Conservation (phyloP, 2,888 invertebrate genomes). For the Kryphioiulus occultus region DNA sequence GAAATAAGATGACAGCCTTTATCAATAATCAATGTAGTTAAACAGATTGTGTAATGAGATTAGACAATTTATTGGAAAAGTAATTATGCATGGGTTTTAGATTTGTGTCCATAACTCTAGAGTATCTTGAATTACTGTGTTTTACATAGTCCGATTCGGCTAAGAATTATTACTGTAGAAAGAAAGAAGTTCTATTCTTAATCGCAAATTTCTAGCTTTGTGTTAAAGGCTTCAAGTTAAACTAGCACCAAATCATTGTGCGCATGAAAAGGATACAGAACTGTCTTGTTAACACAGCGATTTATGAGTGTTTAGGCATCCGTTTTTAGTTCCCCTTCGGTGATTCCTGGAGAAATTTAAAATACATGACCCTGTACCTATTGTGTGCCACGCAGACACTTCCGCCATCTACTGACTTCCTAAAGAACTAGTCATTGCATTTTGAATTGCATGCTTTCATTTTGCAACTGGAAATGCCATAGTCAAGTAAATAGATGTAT, state of each 20-base stretch:
- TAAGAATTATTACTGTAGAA: background rate
- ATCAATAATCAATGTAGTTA: too few relatives aligned
- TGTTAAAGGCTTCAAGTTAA: background rate
- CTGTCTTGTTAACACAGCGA: background rate
- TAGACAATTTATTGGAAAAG: too few relatives aligned
- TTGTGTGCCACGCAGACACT: background rate
- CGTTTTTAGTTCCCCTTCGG: background rate
- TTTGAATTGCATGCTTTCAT: too few relatives aligned
- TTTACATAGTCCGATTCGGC: background rate
- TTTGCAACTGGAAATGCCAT: too few relatives aligned
- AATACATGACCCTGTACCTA: conserved; percentile 15
- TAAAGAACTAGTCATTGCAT: background rate
- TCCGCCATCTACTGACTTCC: background rate
- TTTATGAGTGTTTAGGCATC: conserved; percentile 19
- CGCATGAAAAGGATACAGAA: background rate
- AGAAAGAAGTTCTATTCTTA: too few relatives aligned
- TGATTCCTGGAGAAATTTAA: conserved; percentile 6
- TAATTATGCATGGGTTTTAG: too few relatives aligned
- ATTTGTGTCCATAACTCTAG: too few relatives aligned
- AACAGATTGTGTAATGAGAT: too few relatives aligned
- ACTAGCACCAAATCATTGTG: background rate
- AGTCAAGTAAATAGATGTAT: too few relatives aligned
- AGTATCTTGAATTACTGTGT: too few relatives aligned
- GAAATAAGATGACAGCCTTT: too few relatives aligned
- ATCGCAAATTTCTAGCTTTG: too few relatives aligned